These are phyloP conservation scores for Paracentrotus lividus DNA, from an alignment of 53 echinoderm and acorn worm species.

Conservation along the genomic window DNA sequence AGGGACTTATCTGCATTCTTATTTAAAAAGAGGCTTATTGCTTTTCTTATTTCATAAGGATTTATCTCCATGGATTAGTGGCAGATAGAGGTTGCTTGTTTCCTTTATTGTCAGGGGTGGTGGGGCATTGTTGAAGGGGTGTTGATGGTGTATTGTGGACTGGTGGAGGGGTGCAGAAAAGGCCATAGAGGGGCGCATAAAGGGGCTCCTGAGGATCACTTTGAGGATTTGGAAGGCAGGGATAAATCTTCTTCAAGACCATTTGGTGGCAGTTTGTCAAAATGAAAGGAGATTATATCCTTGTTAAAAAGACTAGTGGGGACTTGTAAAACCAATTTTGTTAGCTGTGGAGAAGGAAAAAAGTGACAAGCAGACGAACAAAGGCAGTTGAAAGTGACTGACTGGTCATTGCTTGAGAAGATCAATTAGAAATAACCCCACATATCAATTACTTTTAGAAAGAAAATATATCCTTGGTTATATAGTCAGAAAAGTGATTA, in stretches of 20 bases:
- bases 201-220: too few relatives aligned
- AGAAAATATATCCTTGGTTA: neutral
- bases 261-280: neutral
- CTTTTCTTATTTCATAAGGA: constrained; percentile 22
- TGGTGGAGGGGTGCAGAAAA: neutral
- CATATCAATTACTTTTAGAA: neutral
- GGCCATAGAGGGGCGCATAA: too few relatives aligned
- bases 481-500: too few relatives aligned
- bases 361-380: neutral
- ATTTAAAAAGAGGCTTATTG: neutral
- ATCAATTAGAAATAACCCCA: neutral
- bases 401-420: neutral
- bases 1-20: neutral
- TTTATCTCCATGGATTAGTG: constrained; percentile 63
- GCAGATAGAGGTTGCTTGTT: constrained; percentile 3
- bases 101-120: constrained; percentile 44
- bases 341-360: neutral
- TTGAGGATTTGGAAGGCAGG: neutral
- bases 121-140: constrained; percentile 32
- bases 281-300: neutral
- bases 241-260: constrained; percentile 14
- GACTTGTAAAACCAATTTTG: neutral
- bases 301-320: constrained; percentile 17
- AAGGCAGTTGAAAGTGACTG: neutral
- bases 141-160: neutral